phyloP scores from a whole-genome alignment of 1,140 invertebrate species.

The Drosophila kohkoa region DNA sequence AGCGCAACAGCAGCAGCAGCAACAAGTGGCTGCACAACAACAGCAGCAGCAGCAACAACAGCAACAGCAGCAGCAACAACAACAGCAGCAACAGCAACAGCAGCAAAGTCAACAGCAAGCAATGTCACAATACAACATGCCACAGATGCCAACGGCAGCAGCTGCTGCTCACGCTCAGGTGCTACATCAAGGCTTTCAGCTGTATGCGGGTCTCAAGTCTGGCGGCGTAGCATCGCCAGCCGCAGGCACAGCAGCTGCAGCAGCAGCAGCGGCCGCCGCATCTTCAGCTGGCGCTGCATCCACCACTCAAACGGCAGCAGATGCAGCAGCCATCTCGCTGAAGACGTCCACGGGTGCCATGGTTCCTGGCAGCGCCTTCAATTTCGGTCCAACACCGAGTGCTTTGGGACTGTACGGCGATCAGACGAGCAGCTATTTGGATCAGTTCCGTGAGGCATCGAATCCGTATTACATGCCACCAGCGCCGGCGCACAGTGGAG shows the following conservation, averaged over 20 bases:
- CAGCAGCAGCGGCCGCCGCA: conserved; percentile 25
- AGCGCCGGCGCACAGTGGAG: conserved; percentile 85
- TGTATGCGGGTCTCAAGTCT: conserved; percentile 85
- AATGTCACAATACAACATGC: conserved; percentile 70
- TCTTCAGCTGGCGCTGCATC: conserved; percentile 13
- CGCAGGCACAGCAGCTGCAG: conserved; percentile 29
- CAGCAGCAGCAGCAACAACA: conserved; percentile 39
- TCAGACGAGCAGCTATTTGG: conserved; percentile 87
- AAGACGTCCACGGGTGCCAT: conserved; percentile 87
- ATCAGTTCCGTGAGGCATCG: conserved; percentile 87
- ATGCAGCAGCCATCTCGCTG: conserved; percentile 86
- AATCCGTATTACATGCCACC: conserved; percentile 86
- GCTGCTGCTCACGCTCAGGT: conserved; percentile 70
- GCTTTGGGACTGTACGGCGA: conserved; percentile 86
- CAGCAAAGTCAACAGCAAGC: conserved; percentile 46
- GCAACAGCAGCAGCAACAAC: conserved; percentile 53
- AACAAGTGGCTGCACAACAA: conserved; percentile 44
- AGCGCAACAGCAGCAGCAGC: conserved; percentile 31
- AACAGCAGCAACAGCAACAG: conserved; percentile 40
- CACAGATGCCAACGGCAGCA: conserved; percentile 39
- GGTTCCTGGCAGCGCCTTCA: conserved; percentile 89
- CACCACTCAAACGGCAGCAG: conserved; percentile 82
- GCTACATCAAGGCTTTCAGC: conserved; percentile 86
- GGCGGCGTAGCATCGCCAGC: conserved; percentile 67
- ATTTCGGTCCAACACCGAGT: conserved; percentile 88